phyloP scores from a whole-genome alignment of 2,113 vertebrate species.

The Willisornis vidua region DNA sequence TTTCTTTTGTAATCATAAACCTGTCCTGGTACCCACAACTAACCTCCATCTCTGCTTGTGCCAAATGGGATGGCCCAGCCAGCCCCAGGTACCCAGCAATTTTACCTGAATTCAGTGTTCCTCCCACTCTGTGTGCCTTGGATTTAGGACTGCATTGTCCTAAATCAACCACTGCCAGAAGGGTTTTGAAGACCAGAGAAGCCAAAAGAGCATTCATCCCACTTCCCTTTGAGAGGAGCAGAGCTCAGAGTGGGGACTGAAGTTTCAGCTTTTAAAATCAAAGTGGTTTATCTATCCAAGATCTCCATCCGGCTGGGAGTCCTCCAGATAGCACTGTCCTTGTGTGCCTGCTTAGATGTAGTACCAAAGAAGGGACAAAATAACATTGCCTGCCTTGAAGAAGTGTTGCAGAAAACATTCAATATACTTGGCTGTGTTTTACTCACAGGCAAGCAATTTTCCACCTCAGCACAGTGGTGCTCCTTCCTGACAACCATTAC shows the following conservation, averaged over 20 bases:
- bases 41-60: not conserved
- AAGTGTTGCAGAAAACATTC: not conserved
- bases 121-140: fast-evolving
- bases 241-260: not conserved
- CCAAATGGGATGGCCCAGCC: not conserved
- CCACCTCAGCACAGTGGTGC: slow-evolving; percentile 20
- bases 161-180: not conserved
- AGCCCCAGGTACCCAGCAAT: not conserved
- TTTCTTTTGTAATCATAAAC: not conserved
- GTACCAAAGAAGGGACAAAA: not conserved
- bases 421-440: not conserved
- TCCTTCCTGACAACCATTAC: slow-evolving; percentile 33
- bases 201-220: not conserved
- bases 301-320: not conserved
- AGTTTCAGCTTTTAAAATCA: not conserved
- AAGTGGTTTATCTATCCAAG: not conserved
- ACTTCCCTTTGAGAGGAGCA: not conserved
- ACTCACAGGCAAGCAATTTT: not conserved
- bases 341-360: not conserved
- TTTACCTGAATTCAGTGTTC: not conserved
- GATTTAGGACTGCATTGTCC: not conserved
- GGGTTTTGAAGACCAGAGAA: not conserved
- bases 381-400: not conserved
- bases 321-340: not conserved
- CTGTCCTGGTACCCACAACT: not conserved